Evolutionary conservation across 2,888 invertebrate species (phyloP).

Genomic region (Globia sparganii): DNA sequence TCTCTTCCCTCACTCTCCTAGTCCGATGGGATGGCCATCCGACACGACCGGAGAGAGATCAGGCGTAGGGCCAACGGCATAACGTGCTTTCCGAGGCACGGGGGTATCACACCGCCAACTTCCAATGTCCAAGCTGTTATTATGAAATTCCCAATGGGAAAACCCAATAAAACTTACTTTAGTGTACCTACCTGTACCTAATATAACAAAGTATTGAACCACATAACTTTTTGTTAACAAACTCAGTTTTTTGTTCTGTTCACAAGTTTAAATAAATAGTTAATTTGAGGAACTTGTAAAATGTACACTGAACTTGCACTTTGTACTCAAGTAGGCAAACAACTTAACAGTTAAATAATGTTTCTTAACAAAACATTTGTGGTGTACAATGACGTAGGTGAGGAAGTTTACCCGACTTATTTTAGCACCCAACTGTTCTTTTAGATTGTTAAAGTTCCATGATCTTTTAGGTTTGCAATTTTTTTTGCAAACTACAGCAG

Average conservation of each 20-base stretch:
- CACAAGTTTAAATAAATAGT: background rate
- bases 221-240: background rate
- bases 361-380: background rate
- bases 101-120: no score
- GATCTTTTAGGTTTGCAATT: background rate
- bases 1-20: background rate
- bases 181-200: background rate
- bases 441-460: background rate
- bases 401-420: background rate
- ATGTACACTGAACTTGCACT: constrained; percentile 12
- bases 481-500: background rate
- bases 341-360: constrained; percentile 1
- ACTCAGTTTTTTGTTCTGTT: background rate
- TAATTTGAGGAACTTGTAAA: background rate
- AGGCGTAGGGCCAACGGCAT: background rate
- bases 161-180: background rate
- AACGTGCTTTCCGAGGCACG: no score
- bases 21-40: background rate
- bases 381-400: background rate
- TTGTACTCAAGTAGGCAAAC: constrained; percentile 16
- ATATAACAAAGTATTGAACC: background rate
- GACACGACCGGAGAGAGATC: background rate
- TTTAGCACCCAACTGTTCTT: background rate
- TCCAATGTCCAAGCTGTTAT: no score
- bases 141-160: background rate